Percentiles rank a stretch among this genome's conserved stretches.
phyloP scores from a whole-genome alignment of 1,140 invertebrate genomes.

The Caenorhabditis briggsae region DNA sequence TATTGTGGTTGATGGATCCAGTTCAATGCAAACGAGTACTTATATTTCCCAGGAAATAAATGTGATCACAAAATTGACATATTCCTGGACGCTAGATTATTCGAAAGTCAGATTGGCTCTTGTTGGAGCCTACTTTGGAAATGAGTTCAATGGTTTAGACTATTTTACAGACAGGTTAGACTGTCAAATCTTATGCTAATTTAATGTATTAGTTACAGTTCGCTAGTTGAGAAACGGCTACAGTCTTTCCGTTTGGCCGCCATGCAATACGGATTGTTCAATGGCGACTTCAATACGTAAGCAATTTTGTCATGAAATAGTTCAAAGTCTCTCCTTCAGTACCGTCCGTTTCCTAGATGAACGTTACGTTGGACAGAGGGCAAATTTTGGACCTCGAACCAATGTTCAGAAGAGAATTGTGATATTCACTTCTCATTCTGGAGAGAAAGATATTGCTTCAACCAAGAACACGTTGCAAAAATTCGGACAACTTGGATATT shows the following conservation, averaged over 20 bases:
- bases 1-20: conserved; percentile 30
- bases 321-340: neutral
- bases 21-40: conserved; percentile 37
- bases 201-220: neutral
- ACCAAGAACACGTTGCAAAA: neutral
- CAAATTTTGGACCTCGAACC: neutral
- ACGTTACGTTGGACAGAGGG: conserved; percentile 18
- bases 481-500: conserved; percentile 3
- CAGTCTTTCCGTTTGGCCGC: conserved; percentile 37
- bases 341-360: conserved; percentile 34
- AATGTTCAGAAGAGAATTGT: conserved; percentile 37
- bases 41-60: conserved; percentile 39
- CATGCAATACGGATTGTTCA: conserved; percentile 16
- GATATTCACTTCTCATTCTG: conserved; percentile 3
- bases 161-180: conserved; percentile 39
- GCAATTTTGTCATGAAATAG: neutral
- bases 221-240: conserved; percentile 24
- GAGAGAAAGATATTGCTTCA: neutral
- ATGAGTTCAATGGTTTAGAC: conserved; percentile 39
- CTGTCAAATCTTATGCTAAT: neutral
- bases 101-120: conserved; percentile 23
- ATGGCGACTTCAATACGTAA: conserved; percentile 13
- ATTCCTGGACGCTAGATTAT: conserved; percentile 17
- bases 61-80: conserved; percentile 29
- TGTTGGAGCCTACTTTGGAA: conserved; percentile 39